phyloP scores from a whole-genome alignment of 2,113 vertebrate genomes.

The Willisornis vidua region DNA sequence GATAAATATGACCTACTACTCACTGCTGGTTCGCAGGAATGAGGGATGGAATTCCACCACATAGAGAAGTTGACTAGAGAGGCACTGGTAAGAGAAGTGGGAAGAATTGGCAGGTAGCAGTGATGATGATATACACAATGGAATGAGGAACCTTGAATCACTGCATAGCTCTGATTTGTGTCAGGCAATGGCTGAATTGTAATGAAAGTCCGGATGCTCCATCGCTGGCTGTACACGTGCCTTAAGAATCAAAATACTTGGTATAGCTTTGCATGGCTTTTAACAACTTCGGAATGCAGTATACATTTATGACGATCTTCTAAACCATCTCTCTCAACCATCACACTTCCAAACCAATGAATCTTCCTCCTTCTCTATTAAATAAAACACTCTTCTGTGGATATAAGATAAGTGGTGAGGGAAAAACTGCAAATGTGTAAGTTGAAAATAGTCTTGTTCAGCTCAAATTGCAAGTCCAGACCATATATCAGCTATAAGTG shows the following conservation, averaged over 20 bases:
- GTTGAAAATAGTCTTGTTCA: not conserved
- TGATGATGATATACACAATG: not conserved
- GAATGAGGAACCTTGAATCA: not conserved
- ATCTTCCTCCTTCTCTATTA: not conserved
- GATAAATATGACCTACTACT: too few relatives aligned
- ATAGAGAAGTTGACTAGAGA: not conserved
- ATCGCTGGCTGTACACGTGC: not conserved
- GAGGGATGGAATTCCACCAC: not conserved
- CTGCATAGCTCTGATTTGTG: not conserved
- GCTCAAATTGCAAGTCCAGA: not conserved
- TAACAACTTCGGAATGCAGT: not conserved
- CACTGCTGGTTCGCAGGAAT: not conserved
- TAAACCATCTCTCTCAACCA: not conserved
- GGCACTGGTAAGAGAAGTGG: not conserved
- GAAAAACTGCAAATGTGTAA: not conserved
- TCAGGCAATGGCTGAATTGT: not conserved
- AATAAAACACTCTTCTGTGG: not conserved
- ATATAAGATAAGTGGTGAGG: not conserved
- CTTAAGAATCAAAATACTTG: not conserved
- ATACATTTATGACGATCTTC: not conserved
- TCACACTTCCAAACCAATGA: not conserved
- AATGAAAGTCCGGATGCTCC: not conserved
- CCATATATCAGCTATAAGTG: not conserved
- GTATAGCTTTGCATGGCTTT: not conserved
- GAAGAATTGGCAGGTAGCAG: not conserved